These are phyloP conservation scores for Phylloscopus trochilus DNA, from an alignment of 2,113 vertebrate genomes.

Conservation along the genomic window DNA sequence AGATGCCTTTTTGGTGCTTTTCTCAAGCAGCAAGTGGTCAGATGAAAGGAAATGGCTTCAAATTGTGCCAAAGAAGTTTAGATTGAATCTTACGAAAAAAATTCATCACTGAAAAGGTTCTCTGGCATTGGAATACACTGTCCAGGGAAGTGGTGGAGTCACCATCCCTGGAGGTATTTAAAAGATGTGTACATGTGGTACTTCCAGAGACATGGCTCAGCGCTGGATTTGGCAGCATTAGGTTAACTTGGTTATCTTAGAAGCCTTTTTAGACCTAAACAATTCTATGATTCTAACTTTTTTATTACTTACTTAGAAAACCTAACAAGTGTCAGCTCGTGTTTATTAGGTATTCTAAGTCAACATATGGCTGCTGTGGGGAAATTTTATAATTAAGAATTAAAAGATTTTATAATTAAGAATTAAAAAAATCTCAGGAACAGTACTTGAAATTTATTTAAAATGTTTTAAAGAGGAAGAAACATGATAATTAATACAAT, in stretches of 20 bases:
- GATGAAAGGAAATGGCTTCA: background rate
- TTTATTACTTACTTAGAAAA: background rate
- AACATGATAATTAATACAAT: background rate
- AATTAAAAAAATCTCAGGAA: background rate
- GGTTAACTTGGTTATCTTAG: background rate
- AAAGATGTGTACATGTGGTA: background rate
- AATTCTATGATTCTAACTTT: background rate
- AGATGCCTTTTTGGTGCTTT: background rate
- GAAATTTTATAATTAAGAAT: background rate
- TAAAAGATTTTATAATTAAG: background rate
- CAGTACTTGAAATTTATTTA: background rate
- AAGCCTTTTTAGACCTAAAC: background rate
- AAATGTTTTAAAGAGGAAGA: background rate
- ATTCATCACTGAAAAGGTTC: background rate
- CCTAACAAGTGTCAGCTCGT: background rate
- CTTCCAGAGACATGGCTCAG: background rate
- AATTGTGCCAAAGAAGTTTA: background rate
- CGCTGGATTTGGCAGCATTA: background rate
- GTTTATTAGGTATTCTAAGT: background rate
- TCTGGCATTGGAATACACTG: background rate
- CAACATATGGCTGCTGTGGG: background rate
- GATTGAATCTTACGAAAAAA: background rate
- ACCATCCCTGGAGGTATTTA: background rate
- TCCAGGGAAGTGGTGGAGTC: background rate
- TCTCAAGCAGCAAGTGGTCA: background rate